These are phyloP conservation scores for Pachydiplax longipennis DNA, from an alignment of 2,888 invertebrate genomes.

Conservation along the genomic window DNA sequence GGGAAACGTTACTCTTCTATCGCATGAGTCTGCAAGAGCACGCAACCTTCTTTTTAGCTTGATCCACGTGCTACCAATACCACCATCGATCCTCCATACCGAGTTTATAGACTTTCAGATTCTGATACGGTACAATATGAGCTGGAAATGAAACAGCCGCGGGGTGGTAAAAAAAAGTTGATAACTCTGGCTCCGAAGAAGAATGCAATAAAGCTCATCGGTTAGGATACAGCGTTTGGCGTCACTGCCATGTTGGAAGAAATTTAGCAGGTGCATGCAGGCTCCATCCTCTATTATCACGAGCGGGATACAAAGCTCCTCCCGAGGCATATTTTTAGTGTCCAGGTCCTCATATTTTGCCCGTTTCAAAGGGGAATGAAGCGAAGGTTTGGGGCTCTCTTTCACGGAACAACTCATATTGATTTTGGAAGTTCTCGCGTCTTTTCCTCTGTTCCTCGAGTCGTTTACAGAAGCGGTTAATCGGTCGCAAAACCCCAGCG, in stretches of 20 bases:
- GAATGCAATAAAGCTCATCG: no score
- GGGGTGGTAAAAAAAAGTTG: no score
- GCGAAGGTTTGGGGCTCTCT: not conserved
- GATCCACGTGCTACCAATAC: no score
- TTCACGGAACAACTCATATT: not conserved
- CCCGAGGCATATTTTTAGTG: not conserved
- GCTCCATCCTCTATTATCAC: not conserved
- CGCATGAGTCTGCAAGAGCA: no score
- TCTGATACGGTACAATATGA: no score
- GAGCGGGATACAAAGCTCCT: not conserved
- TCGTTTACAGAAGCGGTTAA: not conserved
- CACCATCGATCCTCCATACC: no score
- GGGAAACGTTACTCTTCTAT: no score
- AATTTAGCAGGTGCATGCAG: not conserved
- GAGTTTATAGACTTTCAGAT: no score
- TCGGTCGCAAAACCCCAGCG: not conserved
- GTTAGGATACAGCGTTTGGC: not conserved
- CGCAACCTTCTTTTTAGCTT: no score
- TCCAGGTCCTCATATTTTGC: not conserved
- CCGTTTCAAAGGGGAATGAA: not conserved
- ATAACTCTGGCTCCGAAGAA: no score
- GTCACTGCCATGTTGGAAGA: not conserved
- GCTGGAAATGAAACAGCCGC: no score
- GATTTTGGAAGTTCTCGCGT: not conserved
- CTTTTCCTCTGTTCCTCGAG: not conserved